phyloP scores from a whole-genome alignment of 2,888 invertebrate genomes.

The Chrysomela aeneicollis region DNA sequence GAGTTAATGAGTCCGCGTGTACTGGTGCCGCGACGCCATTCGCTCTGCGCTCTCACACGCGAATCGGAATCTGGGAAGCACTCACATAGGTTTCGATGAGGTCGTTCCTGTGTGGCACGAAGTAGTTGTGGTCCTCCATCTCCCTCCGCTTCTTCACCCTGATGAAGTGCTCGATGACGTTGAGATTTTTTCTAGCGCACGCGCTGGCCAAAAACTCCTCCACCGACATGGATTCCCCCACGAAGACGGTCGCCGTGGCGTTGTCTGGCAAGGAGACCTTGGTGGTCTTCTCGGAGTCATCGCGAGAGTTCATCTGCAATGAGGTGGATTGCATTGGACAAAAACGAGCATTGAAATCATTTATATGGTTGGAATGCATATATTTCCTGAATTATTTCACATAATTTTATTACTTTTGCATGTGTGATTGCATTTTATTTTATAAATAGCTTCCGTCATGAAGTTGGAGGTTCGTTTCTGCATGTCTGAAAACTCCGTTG shows the following conservation, averaged over 20 bases:
- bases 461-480: no score
- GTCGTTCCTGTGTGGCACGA: conserved; percentile 94
- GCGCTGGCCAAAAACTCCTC: conserved; percentile 94
- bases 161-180: conserved; percentile 95
- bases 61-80: conserved; percentile 46
- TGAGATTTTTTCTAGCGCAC: conserved; percentile 90
- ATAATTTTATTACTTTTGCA: no score
- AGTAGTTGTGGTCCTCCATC: conserved; percentile 95
- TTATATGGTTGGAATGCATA: background rate
- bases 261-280: conserved; percentile 91
- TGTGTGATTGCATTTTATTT: no score
- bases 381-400: no score
- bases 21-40: no score
- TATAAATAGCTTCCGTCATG: no score
- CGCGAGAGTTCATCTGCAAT: conserved; percentile 83
- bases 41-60: conserved; percentile 13
- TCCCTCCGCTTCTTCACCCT: conserved; percentile 93
- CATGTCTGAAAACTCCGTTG: no score
- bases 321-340: conserved; percentile 24
- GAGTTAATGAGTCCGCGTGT: no score
- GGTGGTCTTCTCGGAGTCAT: conserved; percentile 86
- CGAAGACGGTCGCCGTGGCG: conserved; percentile 81
- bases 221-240: conserved; percentile 92
- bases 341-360: background rate
- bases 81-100: conserved; percentile 95